These are phyloP conservation scores for Bruchidius siliquastri DNA, from an alignment of 2,888 invertebrate genomes.

Conservation along the genomic window DNA sequence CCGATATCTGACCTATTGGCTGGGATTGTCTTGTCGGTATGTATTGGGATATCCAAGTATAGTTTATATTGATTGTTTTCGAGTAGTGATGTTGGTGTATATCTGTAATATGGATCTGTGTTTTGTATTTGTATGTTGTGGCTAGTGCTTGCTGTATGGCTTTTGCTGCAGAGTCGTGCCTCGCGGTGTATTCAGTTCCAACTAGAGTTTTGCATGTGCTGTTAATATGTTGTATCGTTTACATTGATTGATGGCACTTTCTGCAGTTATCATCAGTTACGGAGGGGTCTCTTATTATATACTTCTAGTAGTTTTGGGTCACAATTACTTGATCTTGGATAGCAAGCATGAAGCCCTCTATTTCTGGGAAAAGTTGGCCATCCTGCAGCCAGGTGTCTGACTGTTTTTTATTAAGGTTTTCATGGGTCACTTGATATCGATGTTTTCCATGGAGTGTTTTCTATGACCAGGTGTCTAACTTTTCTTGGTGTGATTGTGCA, in stretches of 20 bases:
- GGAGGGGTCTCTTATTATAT: no score
- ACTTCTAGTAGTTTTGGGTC: no score
- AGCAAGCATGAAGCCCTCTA: no score
- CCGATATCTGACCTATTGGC: constrained; percentile 1
- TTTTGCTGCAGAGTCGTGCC: background rate
- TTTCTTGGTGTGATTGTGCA: no score
- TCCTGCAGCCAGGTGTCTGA: no score
- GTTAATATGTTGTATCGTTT: constrained; percentile 1
- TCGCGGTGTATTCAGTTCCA: background rate
- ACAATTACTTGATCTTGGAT: no score
- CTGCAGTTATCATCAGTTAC: background rate
- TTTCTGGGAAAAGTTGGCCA: no score
- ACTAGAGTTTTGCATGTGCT: constrained; percentile 2
- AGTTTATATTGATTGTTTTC: constrained; percentile 1
- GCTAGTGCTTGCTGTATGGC: background rate
- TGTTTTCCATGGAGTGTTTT: no score
- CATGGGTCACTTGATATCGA: no score
- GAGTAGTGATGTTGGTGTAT: background rate
- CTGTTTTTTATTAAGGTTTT: no score
- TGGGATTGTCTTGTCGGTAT: background rate
- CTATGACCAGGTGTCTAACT: no score
- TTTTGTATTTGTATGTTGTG: background rate
- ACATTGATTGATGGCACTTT: background rate
- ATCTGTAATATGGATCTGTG: background rate
- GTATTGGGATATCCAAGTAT: constrained; percentile 4